phyloP scores from a whole-genome alignment of 1,140 invertebrate genomes.

The Drosophila cardini region DNA sequence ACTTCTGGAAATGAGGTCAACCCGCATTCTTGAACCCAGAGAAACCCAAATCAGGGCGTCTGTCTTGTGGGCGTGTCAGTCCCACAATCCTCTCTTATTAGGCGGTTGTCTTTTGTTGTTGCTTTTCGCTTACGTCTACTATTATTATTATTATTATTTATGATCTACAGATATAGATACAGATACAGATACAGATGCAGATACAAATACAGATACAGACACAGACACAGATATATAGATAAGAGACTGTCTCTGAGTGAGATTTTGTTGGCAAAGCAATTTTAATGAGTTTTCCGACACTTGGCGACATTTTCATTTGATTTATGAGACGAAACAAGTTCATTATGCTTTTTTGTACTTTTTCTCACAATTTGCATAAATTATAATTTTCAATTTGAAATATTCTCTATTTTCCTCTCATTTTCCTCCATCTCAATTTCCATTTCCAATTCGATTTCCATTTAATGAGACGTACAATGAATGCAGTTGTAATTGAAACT shows the following conservation, averaged over 20 bases:
- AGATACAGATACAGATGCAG: no score
- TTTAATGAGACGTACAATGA: slow-evolving; percentile 31
- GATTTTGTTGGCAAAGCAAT: slow-evolving; percentile 25
- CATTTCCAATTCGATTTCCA: slow-evolving; percentile 3
- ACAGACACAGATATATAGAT: no score
- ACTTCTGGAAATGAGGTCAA: slow-evolving; percentile 35
- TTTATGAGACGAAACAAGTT: slow-evolving; percentile 43
- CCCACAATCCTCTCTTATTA: slow-evolving; percentile 40
- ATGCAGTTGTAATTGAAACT: slow-evolving; percentile 23
- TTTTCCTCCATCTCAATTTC: slow-evolving; percentile 16
- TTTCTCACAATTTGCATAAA: slow-evolving; percentile 24
- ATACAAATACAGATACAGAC: no score
- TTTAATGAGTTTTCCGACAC: slow-evolving; percentile 52
- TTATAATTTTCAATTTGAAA: slow-evolving; percentile 25
- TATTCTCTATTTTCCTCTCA: slow-evolving; percentile 29
- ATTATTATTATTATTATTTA: slow-evolving; percentile 35
- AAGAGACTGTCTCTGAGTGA: slow-evolving; percentile 1
- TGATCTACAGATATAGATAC: slow-evolving; percentile 11
- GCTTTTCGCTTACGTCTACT: neutral
- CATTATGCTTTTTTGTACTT: slow-evolving; percentile 15
- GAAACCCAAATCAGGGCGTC: slow-evolving; percentile 25
- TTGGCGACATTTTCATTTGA: slow-evolving; percentile 44
- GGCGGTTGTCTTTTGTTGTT: slow-evolving; percentile 43
- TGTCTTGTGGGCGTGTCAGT: slow-evolving; percentile 33
- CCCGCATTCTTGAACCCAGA: slow-evolving; percentile 31